Base-by-base conservation (phyloP, 2,888 invertebrate species). In the Parnassius apollo region DNA sequence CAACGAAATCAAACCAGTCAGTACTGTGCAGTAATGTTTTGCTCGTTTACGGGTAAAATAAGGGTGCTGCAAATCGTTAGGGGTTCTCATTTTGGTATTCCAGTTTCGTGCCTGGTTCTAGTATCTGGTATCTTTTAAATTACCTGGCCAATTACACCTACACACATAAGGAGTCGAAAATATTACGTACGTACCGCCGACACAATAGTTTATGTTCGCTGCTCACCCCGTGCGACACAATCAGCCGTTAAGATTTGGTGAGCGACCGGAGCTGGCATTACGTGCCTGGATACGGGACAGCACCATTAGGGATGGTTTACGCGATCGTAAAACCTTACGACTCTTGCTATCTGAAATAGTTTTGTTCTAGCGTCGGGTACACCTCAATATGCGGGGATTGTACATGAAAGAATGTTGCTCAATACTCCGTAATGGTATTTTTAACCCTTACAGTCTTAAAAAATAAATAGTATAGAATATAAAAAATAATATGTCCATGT, bases 241-340 rank as follows among this genome's bases (percentile, higher is more conserved):
- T 57, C 57, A 49, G 49, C 42, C 57, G 57, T 49, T 13, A 50
- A 50, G 49, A 57, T 50, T 57, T 46, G 57, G 49, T 49, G 49
- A 13, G 49, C 49, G 49, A 18, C 13, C 13, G 49, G 13, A 49
- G 49, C 49, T n/a, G 7, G 57, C 48, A 46, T 48, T 49, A 46
- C 48, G 57, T 48, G 49, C 57, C n/a, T 44, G 48, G 57, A 46
- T 35, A 57, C 57, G 49, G 57, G 57, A 49, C 46, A 35, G 25
- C 44, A 42, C 42, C 49, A 57, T 57, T 57, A 57, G 35, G 46
- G 57, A 49, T 49, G 57, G 57, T 57, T 57, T 57, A 57, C 57
- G 57, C 25, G 18, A 3, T 49, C 49, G 49, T 57, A 57, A 57
- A 57, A 46, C 35, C 35, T 48, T 57, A 57, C 57, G 57, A 56